Conservation (phyloP, 2,888 invertebrate genomes). For the Conchocele bisecta region DNA sequence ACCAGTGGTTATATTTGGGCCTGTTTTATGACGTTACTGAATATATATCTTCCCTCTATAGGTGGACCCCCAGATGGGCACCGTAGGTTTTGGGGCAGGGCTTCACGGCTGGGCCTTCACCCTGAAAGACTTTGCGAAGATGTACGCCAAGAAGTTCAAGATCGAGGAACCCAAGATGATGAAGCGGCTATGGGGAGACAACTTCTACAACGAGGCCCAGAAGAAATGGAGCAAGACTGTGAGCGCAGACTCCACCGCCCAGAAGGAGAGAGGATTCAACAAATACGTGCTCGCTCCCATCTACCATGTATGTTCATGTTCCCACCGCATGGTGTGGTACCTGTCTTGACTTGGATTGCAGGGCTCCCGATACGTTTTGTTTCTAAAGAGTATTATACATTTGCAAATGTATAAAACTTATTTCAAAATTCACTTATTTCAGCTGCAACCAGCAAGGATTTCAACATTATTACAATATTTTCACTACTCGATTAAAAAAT, state of each 20-base stretch:
- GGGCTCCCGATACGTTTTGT: too few species aligned
- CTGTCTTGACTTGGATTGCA: too few species aligned
- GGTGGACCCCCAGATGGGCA: conserved; percentile 98
- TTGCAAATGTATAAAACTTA: not conserved
- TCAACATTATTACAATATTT: too few species aligned
- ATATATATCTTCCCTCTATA: too few species aligned
- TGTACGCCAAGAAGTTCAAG: conserved; percentile 99
- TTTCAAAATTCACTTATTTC: too few species aligned
- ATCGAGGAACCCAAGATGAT: conserved; percentile 94
- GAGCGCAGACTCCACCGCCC: conserved; percentile 16
- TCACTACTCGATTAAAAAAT: too few species aligned
- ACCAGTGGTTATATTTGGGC: too few species aligned
- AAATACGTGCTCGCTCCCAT: conserved; percentile 99
- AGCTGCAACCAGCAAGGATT: too few species aligned
- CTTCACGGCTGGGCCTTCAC: conserved; percentile 99
- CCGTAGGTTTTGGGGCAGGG: conserved; percentile 99
- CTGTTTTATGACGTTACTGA: too few species aligned
- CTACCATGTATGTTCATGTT: conserved; percentile 98
- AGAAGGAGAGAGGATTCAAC: conserved; percentile 92
- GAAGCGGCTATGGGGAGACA: conserved; percentile 98
- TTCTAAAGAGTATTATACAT: too few species aligned
- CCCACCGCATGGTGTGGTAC: not conserved
- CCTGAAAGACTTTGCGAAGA: conserved; percentile 99
- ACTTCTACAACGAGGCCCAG: conserved; percentile 98
- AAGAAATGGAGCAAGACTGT: conserved; percentile 94